Evolutionary conservation across 2,888 invertebrate species (phyloP).

Genomic region (Allacma fusca): DNA sequence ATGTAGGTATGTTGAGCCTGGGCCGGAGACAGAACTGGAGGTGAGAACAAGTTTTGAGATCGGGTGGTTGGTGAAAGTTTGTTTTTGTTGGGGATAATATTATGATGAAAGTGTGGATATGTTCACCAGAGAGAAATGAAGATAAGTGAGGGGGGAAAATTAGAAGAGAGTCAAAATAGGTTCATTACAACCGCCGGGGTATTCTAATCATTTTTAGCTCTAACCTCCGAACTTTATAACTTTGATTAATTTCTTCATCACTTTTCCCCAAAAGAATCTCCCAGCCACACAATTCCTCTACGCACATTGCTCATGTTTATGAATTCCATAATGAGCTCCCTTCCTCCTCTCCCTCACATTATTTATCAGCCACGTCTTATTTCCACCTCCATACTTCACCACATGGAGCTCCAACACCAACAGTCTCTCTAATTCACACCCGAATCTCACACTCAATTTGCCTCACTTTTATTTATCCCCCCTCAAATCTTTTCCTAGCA

Average conservation of each 20-base stretch:
- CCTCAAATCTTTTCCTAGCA: too few species aligned
- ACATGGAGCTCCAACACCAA: too few species aligned
- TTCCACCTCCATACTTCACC: neutral
- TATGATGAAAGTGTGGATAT: conserved; percentile 21
- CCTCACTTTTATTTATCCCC: too few species aligned
- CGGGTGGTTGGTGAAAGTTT: conserved; percentile 5
- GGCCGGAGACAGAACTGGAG: neutral
- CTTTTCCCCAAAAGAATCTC: neutral
- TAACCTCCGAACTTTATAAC: conserved; percentile 45
- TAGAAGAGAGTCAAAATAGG: conserved; percentile 44
- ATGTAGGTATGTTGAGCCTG: neutral
- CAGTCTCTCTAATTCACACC: too few species aligned
- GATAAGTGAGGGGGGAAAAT: conserved; percentile 44
- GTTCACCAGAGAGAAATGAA: conserved; percentile 35
- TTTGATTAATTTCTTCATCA: conserved; percentile 47
- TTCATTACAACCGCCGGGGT: conserved; percentile 45
- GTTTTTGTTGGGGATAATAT: conserved; percentile 5
- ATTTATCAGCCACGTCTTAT: conserved; percentile 35
- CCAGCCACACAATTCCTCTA: neutral
- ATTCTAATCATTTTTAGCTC: conserved; percentile 43
- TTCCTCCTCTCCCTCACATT: conserved; percentile 26
- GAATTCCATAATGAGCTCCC: conserved; percentile 35
- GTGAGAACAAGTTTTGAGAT: neutral
- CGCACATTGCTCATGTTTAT: conserved; percentile 33
- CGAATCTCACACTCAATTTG: too few species aligned